Evolutionary conservation across 2,113 vertebrate species (phyloP), one percentile per base, ranked within the genome.

Genomic region (Galbula dea): DNA sequence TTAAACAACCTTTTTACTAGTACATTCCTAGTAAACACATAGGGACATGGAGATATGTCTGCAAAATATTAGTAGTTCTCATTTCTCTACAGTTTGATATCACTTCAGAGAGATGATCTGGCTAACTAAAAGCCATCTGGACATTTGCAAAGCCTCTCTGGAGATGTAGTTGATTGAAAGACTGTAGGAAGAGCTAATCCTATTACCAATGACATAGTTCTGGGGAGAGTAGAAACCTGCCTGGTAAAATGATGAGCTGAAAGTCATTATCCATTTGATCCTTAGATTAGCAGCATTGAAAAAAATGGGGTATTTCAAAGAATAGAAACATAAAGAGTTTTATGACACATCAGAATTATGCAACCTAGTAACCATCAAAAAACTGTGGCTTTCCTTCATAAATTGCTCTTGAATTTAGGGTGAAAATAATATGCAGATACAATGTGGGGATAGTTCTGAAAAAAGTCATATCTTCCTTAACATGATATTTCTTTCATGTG

Each of bases 41-140:
- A 71, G 26, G 21, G 6, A n/a, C 11, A 8, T 9, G 10, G 48
- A 41, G 27, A 55, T 27, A 3, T 51, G 7, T 29, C 43, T 55
- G 13, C 7, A 84, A 84, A 85, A 59, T 54, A 54, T 0, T 24
- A 34, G 11, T 3, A 10, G 49, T 54, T 81, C 14, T 73, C n/a
- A 45, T 15, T 51, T 81, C 34, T 81, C 36, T 74, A 30, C 15
- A 12, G 2, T 73, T 41, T 0, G 0, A 7, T 65, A 37, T 29
- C 10, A 15, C 22, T 66, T 24, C 27, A 30, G 71, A 82, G 37
- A 78, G 12, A 11, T 62, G 45, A 72, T 3, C 8, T 15, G 16
- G 5, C 10, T 84, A 57, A 81, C 48, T 66, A 77, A 62, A n/a
- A 49, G 29, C 34, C 30, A 69, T 37, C 13, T 39, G 37, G 37